Percentiles rank a stretch among this genome's conserved stretches.
Evolutionary conservation across 2,797 vertebrate genomes (phyloP).

Genomic region (Melanotaenia trifasciata): DNA sequence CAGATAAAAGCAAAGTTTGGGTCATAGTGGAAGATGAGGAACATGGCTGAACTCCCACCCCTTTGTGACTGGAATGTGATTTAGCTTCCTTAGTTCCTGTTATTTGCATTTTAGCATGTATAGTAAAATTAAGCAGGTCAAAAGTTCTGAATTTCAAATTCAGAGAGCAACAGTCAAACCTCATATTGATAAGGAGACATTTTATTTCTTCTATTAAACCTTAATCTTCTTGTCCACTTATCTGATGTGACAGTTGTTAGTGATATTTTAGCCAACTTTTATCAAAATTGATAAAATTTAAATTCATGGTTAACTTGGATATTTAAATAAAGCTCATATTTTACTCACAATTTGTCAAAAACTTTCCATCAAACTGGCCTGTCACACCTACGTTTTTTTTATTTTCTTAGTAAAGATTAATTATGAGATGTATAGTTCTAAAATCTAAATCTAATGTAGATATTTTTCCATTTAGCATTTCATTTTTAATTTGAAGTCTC

Average conservation of each 20-base stretch:
- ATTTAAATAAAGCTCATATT: background rate
- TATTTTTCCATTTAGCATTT: background rate
- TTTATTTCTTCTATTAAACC: too few relatives aligned
- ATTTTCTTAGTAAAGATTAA: background rate
- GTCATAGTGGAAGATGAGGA: background rate
- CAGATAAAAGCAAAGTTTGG: background rate
- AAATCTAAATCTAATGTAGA: background rate
- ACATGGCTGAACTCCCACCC: background rate
- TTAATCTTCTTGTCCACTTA: background rate
- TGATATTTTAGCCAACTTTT: background rate
- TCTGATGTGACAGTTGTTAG: background rate
- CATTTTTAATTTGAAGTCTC: background rate
- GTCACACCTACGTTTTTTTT: background rate
- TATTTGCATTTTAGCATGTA: slow-evolving; percentile 27
- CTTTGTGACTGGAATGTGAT: background rate
- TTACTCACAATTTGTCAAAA: background rate
- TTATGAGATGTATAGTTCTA: background rate
- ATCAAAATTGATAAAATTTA: background rate
- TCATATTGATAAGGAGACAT: background rate
- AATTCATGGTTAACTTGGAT: background rate
- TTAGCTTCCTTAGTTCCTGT: slow-evolving; percentile 6
- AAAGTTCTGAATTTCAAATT: background rate
- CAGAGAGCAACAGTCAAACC: background rate
- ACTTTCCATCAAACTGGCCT: background rate
- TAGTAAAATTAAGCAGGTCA: background rate